These are phyloP conservation scores for Heliangelus exortis DNA, from an alignment of 2,797 vertebrate species.

Conservation along the genomic window DNA sequence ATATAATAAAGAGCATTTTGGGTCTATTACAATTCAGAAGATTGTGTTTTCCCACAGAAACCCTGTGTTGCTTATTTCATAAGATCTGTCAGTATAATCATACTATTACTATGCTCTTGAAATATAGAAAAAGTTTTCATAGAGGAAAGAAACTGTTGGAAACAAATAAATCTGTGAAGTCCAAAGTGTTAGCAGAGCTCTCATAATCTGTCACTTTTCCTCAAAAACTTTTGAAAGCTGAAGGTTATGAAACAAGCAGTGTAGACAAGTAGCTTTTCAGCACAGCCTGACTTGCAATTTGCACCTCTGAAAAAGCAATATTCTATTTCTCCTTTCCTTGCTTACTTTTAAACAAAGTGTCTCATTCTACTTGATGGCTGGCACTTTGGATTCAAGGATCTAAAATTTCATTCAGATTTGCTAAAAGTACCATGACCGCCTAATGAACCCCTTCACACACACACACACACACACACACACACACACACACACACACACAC, in stretches of 20 bases:
- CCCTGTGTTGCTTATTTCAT: background rate
- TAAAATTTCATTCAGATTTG: constrained; percentile 38
- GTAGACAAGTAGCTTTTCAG: background rate
- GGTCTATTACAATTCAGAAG: background rate
- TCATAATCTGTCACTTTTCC: constrained; percentile 2
- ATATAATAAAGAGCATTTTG: background rate
- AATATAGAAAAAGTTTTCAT: background rate
- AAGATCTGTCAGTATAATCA: background rate
- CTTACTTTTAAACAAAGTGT: constrained; percentile 3
- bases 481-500: background rate
- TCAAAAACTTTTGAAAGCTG: background rate
- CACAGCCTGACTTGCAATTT: constrained; percentile 18
- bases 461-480: background rate
- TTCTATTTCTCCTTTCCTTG: background rate
- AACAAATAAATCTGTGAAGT: constrained; percentile 6
- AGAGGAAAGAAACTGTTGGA: background rate
- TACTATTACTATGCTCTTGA: background rate
- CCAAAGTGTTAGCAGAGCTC: background rate
- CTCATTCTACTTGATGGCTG: constrained; percentile 3
- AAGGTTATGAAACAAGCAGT: constrained; percentile 25
- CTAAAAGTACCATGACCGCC: constrained; percentile 14
- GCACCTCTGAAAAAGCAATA: constrained; percentile 33
- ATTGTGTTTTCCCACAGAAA: background rate
- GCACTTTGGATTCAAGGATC: background rate
- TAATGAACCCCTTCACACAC: constrained; percentile 25